Evolutionary conservation across 2,888 invertebrate genomes (phyloP).

Genomic region (Ferrisia virgata): DNA sequence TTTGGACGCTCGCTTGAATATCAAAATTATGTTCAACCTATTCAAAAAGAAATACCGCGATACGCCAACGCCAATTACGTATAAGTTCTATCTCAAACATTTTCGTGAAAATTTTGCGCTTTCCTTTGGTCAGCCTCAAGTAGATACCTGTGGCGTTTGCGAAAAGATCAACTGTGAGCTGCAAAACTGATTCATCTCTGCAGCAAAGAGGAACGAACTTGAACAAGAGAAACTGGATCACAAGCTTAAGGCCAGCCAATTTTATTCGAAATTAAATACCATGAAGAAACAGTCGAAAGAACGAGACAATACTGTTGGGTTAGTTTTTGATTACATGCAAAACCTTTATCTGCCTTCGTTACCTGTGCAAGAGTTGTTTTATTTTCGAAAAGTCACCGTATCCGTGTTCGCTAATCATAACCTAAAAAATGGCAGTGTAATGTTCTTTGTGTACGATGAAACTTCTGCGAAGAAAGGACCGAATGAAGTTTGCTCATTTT

Average conservation of each 20-base stretch:
- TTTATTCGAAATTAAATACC: conserved; percentile 27
- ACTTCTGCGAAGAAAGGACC: conserved; percentile 48
- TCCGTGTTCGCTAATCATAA: conserved; percentile 49
- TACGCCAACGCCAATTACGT: neutral
- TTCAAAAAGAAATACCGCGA: conserved; percentile 13
- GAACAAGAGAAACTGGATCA: too few relatives aligned
- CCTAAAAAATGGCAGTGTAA: conserved; percentile 48
- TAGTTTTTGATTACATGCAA: conserved; percentile 51
- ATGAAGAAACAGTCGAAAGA: conserved; percentile 49
- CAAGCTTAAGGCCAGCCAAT: too few relatives aligned
- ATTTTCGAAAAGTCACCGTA: conserved; percentile 48
- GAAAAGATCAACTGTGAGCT: neutral
- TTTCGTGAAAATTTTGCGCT: neutral
- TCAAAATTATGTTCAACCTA: neutral
- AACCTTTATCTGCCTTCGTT: conserved; percentile 50
- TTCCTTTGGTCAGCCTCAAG: conserved; percentile 32
- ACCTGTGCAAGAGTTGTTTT: conserved; percentile 50
- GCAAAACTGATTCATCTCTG: too few relatives aligned
- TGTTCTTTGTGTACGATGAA: conserved; percentile 50
- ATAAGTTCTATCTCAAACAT: neutral
- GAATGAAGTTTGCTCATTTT: conserved; percentile 48
- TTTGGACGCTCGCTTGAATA: neutral
- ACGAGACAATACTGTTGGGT: conserved; percentile 47
- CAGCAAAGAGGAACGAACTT: too few relatives aligned
- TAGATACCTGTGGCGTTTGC: conserved; percentile 21